Evolutionary conservation across 2,888 invertebrate species (phyloP).

Genomic region (Nomada fabriciana): DNA sequence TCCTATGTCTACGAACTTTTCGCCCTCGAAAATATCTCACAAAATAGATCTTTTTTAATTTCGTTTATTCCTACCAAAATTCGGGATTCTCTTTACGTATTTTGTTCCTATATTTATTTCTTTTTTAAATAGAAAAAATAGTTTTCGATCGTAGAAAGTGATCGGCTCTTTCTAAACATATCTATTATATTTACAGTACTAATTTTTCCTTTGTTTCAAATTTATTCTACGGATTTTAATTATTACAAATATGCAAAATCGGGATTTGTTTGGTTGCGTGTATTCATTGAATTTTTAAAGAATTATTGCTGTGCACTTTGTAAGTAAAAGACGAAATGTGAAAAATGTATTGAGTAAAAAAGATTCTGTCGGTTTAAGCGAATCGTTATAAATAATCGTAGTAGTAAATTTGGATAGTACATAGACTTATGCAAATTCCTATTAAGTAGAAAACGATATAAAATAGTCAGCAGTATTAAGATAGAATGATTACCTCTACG

Average conservation of each 20-base stretch:
- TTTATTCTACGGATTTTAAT: conserved; percentile 9
- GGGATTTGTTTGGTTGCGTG: neutral
- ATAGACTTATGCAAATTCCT: neutral
- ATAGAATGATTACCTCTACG: conserved; percentile 15
- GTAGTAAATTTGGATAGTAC: neutral
- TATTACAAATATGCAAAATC: conserved; percentile 29
- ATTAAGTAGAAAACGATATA: neutral
- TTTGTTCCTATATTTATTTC: conserved; percentile 2
- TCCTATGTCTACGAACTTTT: conserved; percentile 37
- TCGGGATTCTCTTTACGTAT: neutral
- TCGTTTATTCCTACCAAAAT: conserved; percentile 38
- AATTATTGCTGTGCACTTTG: neutral
- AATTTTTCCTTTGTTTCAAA: neutral
- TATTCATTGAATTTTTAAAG: neutral
- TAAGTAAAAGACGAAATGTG: neutral
- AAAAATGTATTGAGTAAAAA: conserved; percentile 6
- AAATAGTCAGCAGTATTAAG: neutral
- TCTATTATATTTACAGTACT: conserved; percentile 54
- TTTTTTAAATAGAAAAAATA: conserved; percentile 54
- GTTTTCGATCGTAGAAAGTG: conserved; percentile 25
- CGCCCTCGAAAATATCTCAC: conserved; percentile 55
- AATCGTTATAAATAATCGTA: neutral
- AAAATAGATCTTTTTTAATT: conserved; percentile 62
- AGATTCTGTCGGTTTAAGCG: neutral
- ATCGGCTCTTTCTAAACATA: conserved; percentile 30